These are phyloP conservation scores for Drosophila neutralis DNA, from an alignment of 2,888 invertebrate species.

Conservation along the genomic window DNA sequence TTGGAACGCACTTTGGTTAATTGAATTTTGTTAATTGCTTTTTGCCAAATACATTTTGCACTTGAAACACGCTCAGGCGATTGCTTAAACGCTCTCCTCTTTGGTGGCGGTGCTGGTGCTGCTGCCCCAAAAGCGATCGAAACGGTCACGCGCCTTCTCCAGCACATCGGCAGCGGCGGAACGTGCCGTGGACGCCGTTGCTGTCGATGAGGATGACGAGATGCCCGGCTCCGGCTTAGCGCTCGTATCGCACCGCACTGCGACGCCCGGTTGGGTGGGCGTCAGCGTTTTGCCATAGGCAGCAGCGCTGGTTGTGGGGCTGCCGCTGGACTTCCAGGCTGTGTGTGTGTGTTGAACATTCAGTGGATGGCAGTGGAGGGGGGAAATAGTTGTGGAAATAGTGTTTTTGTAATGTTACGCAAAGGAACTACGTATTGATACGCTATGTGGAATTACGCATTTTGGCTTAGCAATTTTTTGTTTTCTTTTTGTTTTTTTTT, in stretches of 20 bases:
- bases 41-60: slow-evolving; percentile 60
- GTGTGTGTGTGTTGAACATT: slow-evolving; percentile 46
- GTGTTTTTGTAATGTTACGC: slow-evolving; percentile 78
- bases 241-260: slow-evolving; percentile 61
- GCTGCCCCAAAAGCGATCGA: slow-evolving; percentile 93
- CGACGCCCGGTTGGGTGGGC: slow-evolving; percentile 70
- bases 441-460: slow-evolving; percentile 60
- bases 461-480: slow-evolving; percentile 39
- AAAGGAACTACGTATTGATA: slow-evolving; percentile 70
- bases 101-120: slow-evolving; percentile 86
- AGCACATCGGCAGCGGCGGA: slow-evolving; percentile 89
- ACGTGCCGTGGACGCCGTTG: slow-evolving; percentile 79
- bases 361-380: slow-evolving; percentile 71
- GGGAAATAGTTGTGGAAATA: slow-evolving; percentile 80
- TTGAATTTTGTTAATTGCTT: slow-evolving; percentile 37
- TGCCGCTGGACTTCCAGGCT: slow-evolving; percentile 81
- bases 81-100: slow-evolving; percentile 86
- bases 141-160: slow-evolving; percentile 92
- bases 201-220: slow-evolving; percentile 70
- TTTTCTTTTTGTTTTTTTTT: slow-evolving; percentile 9
- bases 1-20: slow-evolving; percentile 38
- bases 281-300: slow-evolving; percentile 71
- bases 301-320: slow-evolving; percentile 69
- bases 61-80: slow-evolving; percentile 31
- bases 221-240: slow-evolving; percentile 46